Evolutionary conservation across 2,797 vertebrate genomes (phyloP).

Genomic region (Cyclura pinguis): DNA sequence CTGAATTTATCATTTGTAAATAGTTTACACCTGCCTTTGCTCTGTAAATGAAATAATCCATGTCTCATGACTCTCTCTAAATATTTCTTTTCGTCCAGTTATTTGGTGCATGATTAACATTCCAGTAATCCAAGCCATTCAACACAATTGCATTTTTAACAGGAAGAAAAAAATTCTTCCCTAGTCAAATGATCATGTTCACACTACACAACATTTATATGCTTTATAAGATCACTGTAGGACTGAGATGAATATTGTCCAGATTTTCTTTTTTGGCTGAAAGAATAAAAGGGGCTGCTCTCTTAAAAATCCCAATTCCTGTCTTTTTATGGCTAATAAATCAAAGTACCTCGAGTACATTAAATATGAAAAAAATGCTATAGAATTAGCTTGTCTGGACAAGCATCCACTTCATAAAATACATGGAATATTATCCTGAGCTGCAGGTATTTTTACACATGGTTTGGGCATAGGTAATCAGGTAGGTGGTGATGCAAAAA

Average conservation of each 20-base stretch:
- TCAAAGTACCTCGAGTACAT: neutral
- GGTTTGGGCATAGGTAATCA: neutral
- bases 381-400: neutral
- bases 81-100: neutral
- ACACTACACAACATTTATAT: neutral
- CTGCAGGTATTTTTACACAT: neutral
- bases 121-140: neutral
- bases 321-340: neutral
- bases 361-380: neutral
- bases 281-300: neutral
- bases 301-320: neutral
- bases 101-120: fast-evolving
- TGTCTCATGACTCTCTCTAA: fast-evolving
- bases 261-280: neutral
- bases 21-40: neutral
- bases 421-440: neutral
- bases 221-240: neutral
- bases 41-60: fast-evolving
- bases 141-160: neutral
- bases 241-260: too few species aligned
- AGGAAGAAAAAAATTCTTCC: neutral
- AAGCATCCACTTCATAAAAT: neutral
- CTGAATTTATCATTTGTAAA: neutral
- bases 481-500: neutral
- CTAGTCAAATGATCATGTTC: neutral